Conservation (phyloP, 2,113 vertebrate genomes). For the Caranx melampygus region DNA sequence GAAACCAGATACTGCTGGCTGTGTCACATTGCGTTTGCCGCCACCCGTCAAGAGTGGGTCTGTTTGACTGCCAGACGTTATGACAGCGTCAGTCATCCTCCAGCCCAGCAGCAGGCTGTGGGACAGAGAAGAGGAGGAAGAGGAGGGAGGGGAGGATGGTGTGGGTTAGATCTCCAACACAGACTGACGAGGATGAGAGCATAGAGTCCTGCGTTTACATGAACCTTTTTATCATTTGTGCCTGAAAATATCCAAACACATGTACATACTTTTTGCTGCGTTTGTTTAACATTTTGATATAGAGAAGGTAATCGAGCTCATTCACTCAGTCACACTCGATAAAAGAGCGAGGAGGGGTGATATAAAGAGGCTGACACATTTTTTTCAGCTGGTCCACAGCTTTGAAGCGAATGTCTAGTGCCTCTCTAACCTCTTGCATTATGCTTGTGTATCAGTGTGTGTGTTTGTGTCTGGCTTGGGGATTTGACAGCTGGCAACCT, state of each 20-base stretch:
- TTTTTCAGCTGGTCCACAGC: conserved; percentile 23
- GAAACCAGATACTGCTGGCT: conserved; percentile 81
- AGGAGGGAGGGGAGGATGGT: neutral
- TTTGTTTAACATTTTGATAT: neutral
- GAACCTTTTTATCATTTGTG: neutral
- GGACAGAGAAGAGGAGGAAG: conserved; percentile 49
- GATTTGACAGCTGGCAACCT: conserved; percentile 65
- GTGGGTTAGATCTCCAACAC: conserved; percentile 40
- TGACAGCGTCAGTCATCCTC: conserved; percentile 84
- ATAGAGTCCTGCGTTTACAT: neutral
- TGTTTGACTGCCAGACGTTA: conserved; percentile 78
- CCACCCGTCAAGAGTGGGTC: conserved; percentile 71
- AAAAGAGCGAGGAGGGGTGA: neutral
- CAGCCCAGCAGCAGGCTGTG: conserved; percentile 69
- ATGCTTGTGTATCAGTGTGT: conserved; percentile 19
- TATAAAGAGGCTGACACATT: neutral
- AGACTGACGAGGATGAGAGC: conserved; percentile 24
- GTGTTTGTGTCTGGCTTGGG: conserved; percentile 27
- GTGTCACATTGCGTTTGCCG: conserved; percentile 83
- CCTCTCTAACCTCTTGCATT: conserved; percentile 39
- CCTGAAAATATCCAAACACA: neutral
- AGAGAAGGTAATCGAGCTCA: neutral
- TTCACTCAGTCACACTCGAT: neutral
- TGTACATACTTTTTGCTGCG: neutral
- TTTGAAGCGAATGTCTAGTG: conserved; percentile 5